A percentile compares a stretch with the other conserved stretches of the same genome.
These are phyloP conservation scores for Pseudanteris insignis DNA, from an alignment of 2,888 invertebrate genomes.

Conservation along the genomic window DNA sequence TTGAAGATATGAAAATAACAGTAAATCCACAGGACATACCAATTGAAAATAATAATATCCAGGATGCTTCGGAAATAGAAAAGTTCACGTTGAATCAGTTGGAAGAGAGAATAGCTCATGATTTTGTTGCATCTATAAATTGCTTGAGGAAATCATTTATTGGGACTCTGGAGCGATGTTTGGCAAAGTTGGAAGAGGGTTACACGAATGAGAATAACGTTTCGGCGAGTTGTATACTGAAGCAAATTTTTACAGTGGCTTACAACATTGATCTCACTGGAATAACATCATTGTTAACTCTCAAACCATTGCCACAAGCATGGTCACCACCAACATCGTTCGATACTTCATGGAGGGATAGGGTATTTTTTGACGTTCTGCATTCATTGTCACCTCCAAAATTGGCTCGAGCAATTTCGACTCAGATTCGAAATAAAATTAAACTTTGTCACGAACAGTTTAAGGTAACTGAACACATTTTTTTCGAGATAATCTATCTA, in stretches of 20 bases:
- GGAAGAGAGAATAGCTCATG: constrained; percentile 79
- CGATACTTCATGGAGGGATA: constrained; percentile 72
- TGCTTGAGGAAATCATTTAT: constrained; percentile 84
- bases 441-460: constrained; percentile 7
- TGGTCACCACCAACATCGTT: neutral
- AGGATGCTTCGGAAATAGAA: constrained; percentile 58
- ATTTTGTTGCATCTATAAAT: constrained; percentile 81
- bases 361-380: constrained; percentile 75
- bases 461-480: constrained; percentile 6
- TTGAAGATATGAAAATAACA: constrained; percentile 74
- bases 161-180: constrained; percentile 82
- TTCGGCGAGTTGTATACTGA: constrained; percentile 77
- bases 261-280: constrained; percentile 3
- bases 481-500: neutral
- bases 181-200: constrained; percentile 73
- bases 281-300: neutral
- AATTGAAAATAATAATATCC: neutral
- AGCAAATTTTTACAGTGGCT: constrained; percentile 70
- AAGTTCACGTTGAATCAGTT: constrained; percentile 78
- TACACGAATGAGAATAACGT: constrained; percentile 68
- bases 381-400: constrained; percentile 76
- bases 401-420: constrained; percentile 76
- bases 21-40: constrained; percentile 50
- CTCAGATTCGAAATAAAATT: constrained; percentile 79
- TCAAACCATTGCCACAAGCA: neutral